Percentiles rank a stretch among this genome's conserved stretches.
These are phyloP conservation scores for Pseudomyrmex dendroicus DNA, from an alignment of 1,140 invertebrate species.

Conservation along the genomic window DNA sequence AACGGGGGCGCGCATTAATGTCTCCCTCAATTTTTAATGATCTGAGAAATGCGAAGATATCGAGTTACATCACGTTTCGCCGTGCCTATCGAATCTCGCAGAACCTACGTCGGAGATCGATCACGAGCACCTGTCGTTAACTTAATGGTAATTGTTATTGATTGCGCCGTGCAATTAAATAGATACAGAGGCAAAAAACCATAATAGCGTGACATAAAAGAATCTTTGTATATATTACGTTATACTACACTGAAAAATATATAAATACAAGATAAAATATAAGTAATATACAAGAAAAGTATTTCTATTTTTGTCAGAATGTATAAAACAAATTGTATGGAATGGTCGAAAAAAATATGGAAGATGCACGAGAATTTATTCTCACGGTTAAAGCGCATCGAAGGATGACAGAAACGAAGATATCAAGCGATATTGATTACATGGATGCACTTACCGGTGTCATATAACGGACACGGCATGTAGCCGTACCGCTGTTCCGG, in stretches of 20 bases:
- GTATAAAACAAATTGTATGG: background rate
- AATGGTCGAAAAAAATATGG: background rate
- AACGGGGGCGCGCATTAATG: too few species aligned
- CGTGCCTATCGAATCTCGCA: conserved; percentile 20
- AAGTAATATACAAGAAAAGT: background rate
- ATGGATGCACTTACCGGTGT: conserved; percentile 74
- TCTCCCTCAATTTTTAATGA: too few species aligned
- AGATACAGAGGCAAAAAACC: too few species aligned
- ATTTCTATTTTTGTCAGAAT: background rate
- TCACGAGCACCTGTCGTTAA: conserved; percentile 61
- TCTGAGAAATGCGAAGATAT: background rate
- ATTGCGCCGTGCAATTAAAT: conserved; percentile 60
- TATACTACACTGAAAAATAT: background rate
- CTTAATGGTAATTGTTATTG: conserved; percentile 59
- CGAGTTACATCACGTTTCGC: background rate
- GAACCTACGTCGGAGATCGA: conserved; percentile 56
- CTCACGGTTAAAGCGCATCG: background rate
- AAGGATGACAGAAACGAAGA: background rate
- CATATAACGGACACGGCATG: conserved; percentile 81
- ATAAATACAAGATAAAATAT: background rate
- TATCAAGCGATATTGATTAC: background rate
- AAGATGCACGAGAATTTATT: conserved; percentile 29
- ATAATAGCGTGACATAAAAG: too few species aligned
- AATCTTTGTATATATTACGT: too few species aligned
- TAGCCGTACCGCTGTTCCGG: conserved; percentile 79